Conservation (phyloP, 2,888 invertebrate genomes). For the Carterocephalus palaemon region DNA sequence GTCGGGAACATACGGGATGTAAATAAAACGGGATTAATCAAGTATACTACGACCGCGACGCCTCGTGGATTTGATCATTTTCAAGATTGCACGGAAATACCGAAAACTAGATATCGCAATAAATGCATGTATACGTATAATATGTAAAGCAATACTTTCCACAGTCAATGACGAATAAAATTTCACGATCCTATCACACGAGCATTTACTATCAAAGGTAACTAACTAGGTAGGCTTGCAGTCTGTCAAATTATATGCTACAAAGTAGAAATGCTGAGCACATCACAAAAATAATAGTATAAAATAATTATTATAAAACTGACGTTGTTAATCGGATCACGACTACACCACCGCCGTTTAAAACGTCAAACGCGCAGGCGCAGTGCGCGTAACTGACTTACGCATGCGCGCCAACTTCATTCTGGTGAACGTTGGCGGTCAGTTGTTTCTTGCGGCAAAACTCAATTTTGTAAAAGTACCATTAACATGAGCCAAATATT, state of each 20-base stretch:
- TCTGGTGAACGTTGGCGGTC: conserved; percentile 47
- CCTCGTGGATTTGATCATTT: conserved; percentile 43
- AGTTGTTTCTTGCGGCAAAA: conserved; percentile 30
- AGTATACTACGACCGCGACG: conserved; percentile 53
- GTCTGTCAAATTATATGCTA: conserved; percentile 54
- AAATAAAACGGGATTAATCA: conserved; percentile 69
- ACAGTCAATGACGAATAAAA: conserved; percentile 41
- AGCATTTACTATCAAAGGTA: neutral
- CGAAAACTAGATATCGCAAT: conserved; percentile 6
- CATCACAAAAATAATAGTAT: conserved; percentile 33
- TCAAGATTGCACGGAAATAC: conserved; percentile 3
- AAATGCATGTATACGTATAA: conserved; percentile 26
- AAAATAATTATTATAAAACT: conserved; percentile 63
- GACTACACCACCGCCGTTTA: conserved; percentile 76
- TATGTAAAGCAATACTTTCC: conserved; percentile 41
- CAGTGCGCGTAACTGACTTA: conserved; percentile 75
- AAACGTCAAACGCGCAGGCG: conserved; percentile 77
- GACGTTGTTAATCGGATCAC: conserved; percentile 79
- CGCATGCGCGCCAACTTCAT: conserved; percentile 70
- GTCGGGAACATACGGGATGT: conserved; percentile 62
- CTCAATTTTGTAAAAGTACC: conserved; percentile 25
- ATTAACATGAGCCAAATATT: conserved; percentile 12
- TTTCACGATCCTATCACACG: conserved; percentile 24
- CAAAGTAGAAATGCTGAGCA: conserved; percentile 36
- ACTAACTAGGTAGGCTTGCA: conserved; percentile 1